Base-by-base conservation (phyloP, 2,797 vertebrate genomes). In the Staurois parvus region DNA sequence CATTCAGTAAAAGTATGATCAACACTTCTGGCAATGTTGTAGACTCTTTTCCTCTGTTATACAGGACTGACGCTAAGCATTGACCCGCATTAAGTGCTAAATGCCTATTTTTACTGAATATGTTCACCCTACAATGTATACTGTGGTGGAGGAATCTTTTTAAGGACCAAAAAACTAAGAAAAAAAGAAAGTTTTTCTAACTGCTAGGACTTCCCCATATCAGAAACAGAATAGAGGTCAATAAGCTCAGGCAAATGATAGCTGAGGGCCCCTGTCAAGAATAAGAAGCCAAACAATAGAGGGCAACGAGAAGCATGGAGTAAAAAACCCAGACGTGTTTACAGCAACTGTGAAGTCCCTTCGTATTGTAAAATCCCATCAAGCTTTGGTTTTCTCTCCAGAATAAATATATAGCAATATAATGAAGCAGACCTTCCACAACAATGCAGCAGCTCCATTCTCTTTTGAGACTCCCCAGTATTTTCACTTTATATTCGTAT, bases 211-310 rank as follows among this genome's bases (percentile, higher is more conserved):
- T 26, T 48, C 70, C 40, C 34, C 29, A n/a, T 2, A n/a, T 72
- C 79, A n/a, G 29, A 72, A 81, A 81, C 70, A 72, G 48, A 81
- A 81, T 11, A 62, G 32, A 72, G 69, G 56, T 72, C 69, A 69
- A 81, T n/a, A 52, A 24, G 24, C 42, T 67, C 12, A 59, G 56
- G 62, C 68, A 72, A 62, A 62, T 73, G 79, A 81, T 10, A 19
- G 52, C 52, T 7, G 42, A 28, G 48, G 59, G 17, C 4, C 34
- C 17, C 40, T 72, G 68, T 69, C 68, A 81, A 81, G 13, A 37
- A 28, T 24, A 12, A 72, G n/a, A 42, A 62, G 24, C 79, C 72
- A 72, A 81, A 72, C 79, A 81, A 81, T 62, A 81, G 42, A 72
- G 26, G 40, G 79, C 21, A 62, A 81, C 73, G 68, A 64, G 79